phyloP scores from a whole-genome alignment of 2,888 invertebrate genomes.

The Disparrhopalites patrizii region DNA sequence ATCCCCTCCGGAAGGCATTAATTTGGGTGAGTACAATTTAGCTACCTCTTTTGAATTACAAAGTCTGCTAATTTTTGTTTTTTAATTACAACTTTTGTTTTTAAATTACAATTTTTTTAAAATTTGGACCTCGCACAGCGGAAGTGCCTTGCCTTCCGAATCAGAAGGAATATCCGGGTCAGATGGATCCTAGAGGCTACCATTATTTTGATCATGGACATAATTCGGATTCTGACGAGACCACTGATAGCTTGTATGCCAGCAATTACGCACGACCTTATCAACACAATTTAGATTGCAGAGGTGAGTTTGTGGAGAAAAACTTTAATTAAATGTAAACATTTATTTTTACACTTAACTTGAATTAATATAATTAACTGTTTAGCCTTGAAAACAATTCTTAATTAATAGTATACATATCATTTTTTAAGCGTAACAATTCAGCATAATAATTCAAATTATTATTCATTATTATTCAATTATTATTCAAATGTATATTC shows the following conservation, averaged over 20 bases:
- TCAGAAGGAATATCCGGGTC: constrained; percentile 19
- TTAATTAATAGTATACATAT: no score
- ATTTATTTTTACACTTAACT: no score
- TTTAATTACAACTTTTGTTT: no score
- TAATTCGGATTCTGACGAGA: constrained; percentile 35
- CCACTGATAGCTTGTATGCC: constrained; percentile 26
- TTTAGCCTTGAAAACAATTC: no score
- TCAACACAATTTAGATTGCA: constrained; percentile 26
- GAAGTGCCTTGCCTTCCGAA: constrained; percentile 23
- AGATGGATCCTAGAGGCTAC: constrained; percentile 19
- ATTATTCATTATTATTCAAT: neutral
- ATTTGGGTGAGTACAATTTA: constrained; percentile 11
- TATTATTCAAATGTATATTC: neutral
- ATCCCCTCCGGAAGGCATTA: constrained; percentile 24
- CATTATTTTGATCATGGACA: constrained; percentile 21
- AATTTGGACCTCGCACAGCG: constrained; percentile 10
- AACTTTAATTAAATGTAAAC: no score
- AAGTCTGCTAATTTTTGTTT: neutral
- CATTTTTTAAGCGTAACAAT: no score
- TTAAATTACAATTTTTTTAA: neutral
- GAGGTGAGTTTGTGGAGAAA: no score
- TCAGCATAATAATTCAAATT: no score
- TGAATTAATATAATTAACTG: no score
- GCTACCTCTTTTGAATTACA: no score
- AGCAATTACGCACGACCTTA: constrained; percentile 34